Conservation (phyloP, 2,797 vertebrate species). For the Myiothlypis chrysogaster region DNA sequence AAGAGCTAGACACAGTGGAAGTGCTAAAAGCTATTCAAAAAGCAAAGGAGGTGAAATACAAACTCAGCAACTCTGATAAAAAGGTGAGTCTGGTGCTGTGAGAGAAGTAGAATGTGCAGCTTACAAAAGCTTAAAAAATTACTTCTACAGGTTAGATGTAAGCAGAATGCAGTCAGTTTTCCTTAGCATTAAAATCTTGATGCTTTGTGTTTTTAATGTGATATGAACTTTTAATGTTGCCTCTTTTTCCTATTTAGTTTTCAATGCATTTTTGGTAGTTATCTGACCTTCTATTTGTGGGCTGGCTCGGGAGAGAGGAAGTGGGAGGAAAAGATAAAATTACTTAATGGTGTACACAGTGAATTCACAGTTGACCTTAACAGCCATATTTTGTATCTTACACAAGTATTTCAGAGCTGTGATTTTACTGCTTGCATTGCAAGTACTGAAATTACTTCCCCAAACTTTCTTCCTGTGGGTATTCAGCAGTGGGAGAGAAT, state of each 20-base stretch:
- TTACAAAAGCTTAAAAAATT: background rate
- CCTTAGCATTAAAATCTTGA: background rate
- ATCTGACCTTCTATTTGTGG: background rate
- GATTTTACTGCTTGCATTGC: background rate
- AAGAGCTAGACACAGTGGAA: conserved; percentile 95
- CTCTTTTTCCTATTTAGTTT: background rate
- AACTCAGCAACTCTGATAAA: conserved; percentile 85
- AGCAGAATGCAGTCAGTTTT: background rate
- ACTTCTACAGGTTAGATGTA: background rate
- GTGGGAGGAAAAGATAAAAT: background rate
- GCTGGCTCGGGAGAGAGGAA: background rate
- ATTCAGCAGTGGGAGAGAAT: background rate
- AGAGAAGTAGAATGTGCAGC: background rate
- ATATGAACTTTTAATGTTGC: background rate
- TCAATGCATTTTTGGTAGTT: background rate
- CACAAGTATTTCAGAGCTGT: background rate
- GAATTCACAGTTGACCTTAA: background rate
- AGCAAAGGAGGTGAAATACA: conserved; percentile 92
- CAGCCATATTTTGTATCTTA: background rate
- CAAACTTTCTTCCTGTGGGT: background rate
- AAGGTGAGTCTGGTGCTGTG: conserved; percentile 79
- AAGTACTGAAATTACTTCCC: background rate
- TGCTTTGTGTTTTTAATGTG: background rate
- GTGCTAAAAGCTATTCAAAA: conserved; percentile 98
- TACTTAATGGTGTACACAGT: background rate